These are phyloP conservation scores for Erebia palarica DNA, from an alignment of 2,888 invertebrate genomes.

Conservation along the genomic window DNA sequence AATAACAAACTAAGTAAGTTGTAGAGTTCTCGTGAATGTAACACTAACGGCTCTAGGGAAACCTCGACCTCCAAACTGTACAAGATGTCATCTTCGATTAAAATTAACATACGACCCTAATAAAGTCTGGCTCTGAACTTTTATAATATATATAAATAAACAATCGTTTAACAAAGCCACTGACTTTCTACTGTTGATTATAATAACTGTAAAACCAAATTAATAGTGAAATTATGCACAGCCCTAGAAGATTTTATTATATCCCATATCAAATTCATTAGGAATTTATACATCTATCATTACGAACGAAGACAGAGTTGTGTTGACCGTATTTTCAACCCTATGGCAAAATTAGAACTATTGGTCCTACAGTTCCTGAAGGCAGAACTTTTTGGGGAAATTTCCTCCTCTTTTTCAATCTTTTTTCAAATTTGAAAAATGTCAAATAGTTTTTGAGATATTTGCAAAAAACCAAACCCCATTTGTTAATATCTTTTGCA, in stretches of 20 bases:
- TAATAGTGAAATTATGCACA: background rate
- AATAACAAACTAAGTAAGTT: background rate
- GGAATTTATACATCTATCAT: background rate
- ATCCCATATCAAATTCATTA: background rate
- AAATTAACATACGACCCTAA: conserved; percentile 1
- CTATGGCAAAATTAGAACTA: too few relatives aligned
- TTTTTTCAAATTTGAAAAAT: too few relatives aligned
- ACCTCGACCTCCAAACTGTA: background rate
- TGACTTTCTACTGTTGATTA: background rate
- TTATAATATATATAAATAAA: conserved; percentile 4
- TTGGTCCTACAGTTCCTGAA: too few relatives aligned
- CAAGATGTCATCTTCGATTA: conserved; percentile 2
- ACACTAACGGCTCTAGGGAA: background rate
- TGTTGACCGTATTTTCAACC: background rate
- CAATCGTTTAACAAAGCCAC: conserved; percentile 9
- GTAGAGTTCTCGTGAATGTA: background rate
- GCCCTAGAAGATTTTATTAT: background rate
- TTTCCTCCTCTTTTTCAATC: too few relatives aligned
- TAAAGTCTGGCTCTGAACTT: background rate
- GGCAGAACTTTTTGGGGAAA: too few relatives aligned
- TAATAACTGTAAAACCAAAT: background rate
- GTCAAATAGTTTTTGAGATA: too few relatives aligned
- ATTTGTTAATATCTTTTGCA: too few relatives aligned
- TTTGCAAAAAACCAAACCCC: too few relatives aligned
- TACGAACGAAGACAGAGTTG: background rate